Base-by-base conservation (phyloP, 35 echinoderm and acorn worm genomes). In the Heliocidaris erythrogramma region DNA sequence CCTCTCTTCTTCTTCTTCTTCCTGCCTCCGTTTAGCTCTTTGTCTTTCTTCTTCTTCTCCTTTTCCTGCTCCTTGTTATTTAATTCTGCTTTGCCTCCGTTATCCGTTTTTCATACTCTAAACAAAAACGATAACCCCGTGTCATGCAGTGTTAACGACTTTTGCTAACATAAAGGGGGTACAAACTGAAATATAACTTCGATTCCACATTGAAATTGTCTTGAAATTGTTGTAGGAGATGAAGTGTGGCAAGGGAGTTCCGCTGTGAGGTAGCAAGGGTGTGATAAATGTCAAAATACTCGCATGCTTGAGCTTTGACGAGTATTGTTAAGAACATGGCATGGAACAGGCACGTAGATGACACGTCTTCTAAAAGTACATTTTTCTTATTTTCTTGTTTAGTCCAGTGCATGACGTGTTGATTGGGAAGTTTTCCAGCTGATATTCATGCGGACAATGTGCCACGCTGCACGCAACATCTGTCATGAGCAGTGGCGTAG, bases 251-350 rank as follows among this genome's bases (percentile, higher is more conserved):
- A 78, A 21, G 65, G 65, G 27, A 24, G 65, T 78, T 78, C 65
- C 65, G 65, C 65, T 78, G 7, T 0, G 65, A 78, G 65, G 14
- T 24, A 78, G 21, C 65, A 7, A 78, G 65, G 65, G 65, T n/a
- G 65, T 27, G 24, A 78, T 78, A n/a, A 78, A 78, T 78, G 65
- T 78, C 65, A 78, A 78, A 78, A 78, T 78, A 78, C n/a, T 78
- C 17, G 14, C 21, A 78, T 2, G 65, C 7, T n/a, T 78, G 21
- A n/a, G n/a, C 18, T 78, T 78, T 78, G 65, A 78, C 21, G 65
- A 78, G 65, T 78, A 78, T 78, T 78, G 65, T 78, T 78, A 78
- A 78, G 17, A 78, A 78, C 65, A 78, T 78, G 65, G 27, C 65
- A 78, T 78, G 18, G 65, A 78, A 78, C 65, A 78, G 65, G 65